These are phyloP conservation scores for Aphrocallistes beatrix DNA, from an alignment of 37 sponge, comb jelly and placozoan species.

Conservation along the genomic window DNA sequence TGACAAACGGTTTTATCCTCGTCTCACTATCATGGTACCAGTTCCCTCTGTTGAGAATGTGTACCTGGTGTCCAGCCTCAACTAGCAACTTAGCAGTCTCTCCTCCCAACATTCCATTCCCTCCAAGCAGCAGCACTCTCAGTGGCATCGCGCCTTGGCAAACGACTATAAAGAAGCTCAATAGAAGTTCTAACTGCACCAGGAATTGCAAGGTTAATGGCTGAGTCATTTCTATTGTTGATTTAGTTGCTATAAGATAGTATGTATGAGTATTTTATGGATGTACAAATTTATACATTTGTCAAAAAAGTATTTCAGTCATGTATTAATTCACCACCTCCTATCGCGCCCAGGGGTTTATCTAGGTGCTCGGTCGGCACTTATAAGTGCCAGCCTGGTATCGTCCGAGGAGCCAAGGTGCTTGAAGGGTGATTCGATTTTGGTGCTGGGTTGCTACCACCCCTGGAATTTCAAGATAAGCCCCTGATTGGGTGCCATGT, in stretches of 20 bases:
- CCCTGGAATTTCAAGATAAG: too few species aligned
- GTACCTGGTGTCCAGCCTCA: constrained; percentile 20
- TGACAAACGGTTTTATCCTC: neutral
- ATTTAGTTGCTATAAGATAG: neutral
- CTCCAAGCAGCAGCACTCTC: constrained; percentile 29
- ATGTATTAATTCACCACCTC: too few species aligned
- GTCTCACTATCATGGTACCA: constrained; percentile 26
- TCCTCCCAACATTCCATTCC: constrained; percentile 32
- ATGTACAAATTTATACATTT: too few species aligned
- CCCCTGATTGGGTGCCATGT: too few species aligned
- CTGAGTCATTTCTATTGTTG: neutral
- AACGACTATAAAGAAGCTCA: neutral
- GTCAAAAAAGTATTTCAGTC: too few species aligned
- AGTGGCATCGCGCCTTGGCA: neutral
- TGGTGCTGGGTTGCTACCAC: too few species aligned
- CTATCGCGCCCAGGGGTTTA: too few species aligned
- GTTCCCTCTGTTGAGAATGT: constrained; percentile 26
- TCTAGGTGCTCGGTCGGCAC: too few species aligned
- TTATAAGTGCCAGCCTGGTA: too few species aligned
- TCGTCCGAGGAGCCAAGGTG: too few species aligned
- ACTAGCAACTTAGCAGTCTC: constrained; percentile 9
- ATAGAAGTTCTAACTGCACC: neutral
- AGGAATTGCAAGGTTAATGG: neutral
- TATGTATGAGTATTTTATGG: neutral
- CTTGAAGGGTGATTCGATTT: too few species aligned